Percentiles rank a stretch among this genome's conserved stretches.
Conservation (phyloP, 2,797 vertebrate genomes). For the Lemur catta region DNA sequence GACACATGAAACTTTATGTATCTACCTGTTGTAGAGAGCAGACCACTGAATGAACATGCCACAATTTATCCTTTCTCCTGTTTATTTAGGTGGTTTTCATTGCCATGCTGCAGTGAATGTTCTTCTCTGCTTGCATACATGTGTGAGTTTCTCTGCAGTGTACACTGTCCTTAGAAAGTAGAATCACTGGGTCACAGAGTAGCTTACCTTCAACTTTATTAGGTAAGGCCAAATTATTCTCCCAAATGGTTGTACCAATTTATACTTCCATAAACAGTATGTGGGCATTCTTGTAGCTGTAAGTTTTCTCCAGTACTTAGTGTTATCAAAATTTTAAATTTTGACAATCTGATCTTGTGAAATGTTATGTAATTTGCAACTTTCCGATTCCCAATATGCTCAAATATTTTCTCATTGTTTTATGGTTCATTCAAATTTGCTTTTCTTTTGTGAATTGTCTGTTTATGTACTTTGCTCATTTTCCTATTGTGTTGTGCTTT, state of each 20-base stretch:
- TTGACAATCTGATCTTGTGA: background rate
- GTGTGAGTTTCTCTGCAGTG: background rate
- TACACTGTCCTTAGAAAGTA: background rate
- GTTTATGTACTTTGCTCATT: background rate
- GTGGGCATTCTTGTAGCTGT: background rate
- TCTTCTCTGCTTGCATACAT: background rate
- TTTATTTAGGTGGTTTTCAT: background rate
- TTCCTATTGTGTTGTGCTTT: background rate
- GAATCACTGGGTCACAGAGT: background rate
- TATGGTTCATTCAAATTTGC: background rate
- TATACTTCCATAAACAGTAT: background rate
- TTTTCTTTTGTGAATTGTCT: background rate
- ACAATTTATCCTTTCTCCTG: background rate
- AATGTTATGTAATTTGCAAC: background rate
- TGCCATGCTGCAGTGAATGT: background rate
- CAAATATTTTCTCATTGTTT: background rate
- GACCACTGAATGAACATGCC: background rate
- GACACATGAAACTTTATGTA: background rate
- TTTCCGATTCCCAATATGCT: background rate
- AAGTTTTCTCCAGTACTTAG: background rate
- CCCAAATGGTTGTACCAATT: background rate
- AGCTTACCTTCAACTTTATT: background rate
- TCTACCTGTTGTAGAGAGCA: background rate
- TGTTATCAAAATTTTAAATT: background rate
- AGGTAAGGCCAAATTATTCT: background rate